phyloP scores from a whole-genome alignment of 2,113 vertebrate species.

The Upupa epops region DNA sequence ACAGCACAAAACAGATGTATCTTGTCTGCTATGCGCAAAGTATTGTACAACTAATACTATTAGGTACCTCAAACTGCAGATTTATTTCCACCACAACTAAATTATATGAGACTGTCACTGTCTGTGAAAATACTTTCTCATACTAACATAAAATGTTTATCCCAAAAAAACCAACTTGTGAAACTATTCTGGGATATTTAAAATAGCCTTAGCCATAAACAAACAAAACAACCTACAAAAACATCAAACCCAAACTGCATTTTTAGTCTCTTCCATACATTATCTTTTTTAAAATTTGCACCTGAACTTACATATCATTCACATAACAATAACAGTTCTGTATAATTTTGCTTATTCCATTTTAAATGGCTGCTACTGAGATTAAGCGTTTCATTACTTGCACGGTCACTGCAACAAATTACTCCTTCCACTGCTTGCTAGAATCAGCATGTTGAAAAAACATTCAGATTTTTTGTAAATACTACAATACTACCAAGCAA shows the following conservation, averaged over 20 bases:
- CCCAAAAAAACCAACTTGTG: background rate
- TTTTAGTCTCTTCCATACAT: background rate
- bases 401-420: background rate
- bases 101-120: background rate
- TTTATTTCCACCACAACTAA: background rate
- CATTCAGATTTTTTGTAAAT: rapidly evolving
- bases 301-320: background rate
- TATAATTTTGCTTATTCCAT: background rate
- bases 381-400: background rate
- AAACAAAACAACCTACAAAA: background rate
- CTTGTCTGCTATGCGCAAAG: background rate
- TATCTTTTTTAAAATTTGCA: background rate
- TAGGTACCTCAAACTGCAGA: background rate
- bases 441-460: background rate
- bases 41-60: background rate
- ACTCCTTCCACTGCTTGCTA: background rate
- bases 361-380: background rate
- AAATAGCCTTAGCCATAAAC: background rate
- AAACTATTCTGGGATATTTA: background rate
- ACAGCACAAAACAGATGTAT: background rate
- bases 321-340: background rate
- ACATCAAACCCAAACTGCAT: background rate
- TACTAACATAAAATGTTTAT: background rate
- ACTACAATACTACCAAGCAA: background rate
- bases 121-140: background rate